Conservation (phyloP, 1,140 invertebrate species). For the Trichonephila clavipes region DNA sequence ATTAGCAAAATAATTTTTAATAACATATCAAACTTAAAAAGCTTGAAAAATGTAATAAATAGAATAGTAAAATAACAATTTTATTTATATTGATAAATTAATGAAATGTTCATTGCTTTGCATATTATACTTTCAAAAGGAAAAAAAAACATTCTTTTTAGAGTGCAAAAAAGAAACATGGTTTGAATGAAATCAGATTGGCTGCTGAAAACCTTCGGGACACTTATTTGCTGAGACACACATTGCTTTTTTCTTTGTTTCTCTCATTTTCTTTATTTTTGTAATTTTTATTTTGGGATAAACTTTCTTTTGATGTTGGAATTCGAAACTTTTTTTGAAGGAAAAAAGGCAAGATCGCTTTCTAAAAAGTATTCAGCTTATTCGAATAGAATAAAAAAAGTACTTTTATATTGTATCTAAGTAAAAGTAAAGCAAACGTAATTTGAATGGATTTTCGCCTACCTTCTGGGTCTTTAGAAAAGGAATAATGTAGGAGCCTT, state of each 20-base stretch:
- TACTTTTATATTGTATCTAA: neutral
- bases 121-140: no score
- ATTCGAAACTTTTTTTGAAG: neutral
- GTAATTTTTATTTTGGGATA: neutral
- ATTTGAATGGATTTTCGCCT: slow-evolving; percentile 2
- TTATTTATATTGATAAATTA: no score
- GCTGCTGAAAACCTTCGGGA: neutral
- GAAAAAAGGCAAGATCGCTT: neutral
- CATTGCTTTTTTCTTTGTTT: neutral
- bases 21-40: no score
- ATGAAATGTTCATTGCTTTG: no score
- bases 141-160: no score
- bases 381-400: no score
- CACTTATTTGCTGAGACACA: neutral
- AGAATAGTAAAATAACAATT: no score
- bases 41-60: no score
- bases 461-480: slow-evolving; percentile 68
- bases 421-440: neutral
- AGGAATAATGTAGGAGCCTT: slow-evolving; percentile 71
- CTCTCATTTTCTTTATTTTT: neutral
- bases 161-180: neutral
- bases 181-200: neutral
- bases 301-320: neutral
- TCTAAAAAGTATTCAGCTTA: no score
- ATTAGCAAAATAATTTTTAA: no score